Base-by-base conservation (phyloP, 30 jellyfish, hydroid and myxozoan genomes). In the Cassiopea andromeda region DNA sequence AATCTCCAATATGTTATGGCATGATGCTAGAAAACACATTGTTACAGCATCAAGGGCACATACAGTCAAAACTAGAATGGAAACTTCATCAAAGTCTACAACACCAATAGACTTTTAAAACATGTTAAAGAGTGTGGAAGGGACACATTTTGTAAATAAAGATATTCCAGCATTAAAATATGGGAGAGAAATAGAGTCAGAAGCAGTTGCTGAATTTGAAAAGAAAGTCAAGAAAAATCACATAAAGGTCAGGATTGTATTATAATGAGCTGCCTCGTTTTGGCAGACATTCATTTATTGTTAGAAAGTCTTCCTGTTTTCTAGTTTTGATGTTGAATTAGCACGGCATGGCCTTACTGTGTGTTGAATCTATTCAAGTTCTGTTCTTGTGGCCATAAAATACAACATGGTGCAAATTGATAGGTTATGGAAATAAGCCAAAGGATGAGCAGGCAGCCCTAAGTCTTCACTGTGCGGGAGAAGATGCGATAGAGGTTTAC, bases 401-500 rank as follows among this genome's bases (percentile, higher is more conserved):
- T 10, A 54, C 64, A 54, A 54, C 64, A 54, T 54, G 64, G 64
- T 10, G 64, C 44, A 64, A 59, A 61, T 58, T 86, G 66, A 46
- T 61, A 59, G 82, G 90, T 43, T 61, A 46, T 44, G 82, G 74
- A 57, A 61, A 81, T 16, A 83, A 83, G 88, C 88, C 92, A n/a
- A 44, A 83, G 81, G 88, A 44, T 18, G 61, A 45, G n/a, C 61
- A 64, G 85, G 45, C 54, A 18, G 90, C 90, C 46, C 81, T 81
- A 12, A 17, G 69, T 27, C 85, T 81, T 17, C 71, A 81, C 60
- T 44, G 49, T 17, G 84, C 1, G 7, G 90, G 90, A 49, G 90
- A 81, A 67, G 85, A 81, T 45, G 84, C 88, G 71, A 44, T 83
- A 67, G 92, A 83, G 68, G 74, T 46, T 15, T 83, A 83, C 75